Base-by-base conservation (phyloP, 2,113 vertebrate species). In the Lonchura striata region DNA sequence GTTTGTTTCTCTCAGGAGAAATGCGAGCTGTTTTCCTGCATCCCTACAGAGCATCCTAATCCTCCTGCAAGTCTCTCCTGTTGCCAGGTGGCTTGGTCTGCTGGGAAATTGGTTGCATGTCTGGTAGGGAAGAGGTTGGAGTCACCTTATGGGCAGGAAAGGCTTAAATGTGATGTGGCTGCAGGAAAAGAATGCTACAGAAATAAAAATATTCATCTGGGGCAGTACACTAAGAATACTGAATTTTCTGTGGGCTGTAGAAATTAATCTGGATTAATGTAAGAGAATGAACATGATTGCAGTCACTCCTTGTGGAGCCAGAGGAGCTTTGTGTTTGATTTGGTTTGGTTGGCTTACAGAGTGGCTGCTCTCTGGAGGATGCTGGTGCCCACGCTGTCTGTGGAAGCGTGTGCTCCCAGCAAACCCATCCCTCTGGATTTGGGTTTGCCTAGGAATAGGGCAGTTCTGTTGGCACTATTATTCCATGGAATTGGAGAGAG, bases 181-280 rank as follows among this genome's bases (percentile, higher is more conserved):
- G 33, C 0, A 5, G 60, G 37, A 19, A 23, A 83, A 47, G 33
- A 42, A 61, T 15, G 14, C 20, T 28, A 5, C 31, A 37, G 60
- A 68, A 56, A 68, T 81, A 9, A 91, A 81, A 37, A 39, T 18
- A 22, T 81, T 69, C 64, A 63, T 49, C 44, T 19, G n/a, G 39
- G 59, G 17, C 72, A n/a, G 31, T 2, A 2, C 23, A 6, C 47
- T 79, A 30, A 84, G 49, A 61, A 61, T 33, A 5, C 15, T 35
- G 49, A 28, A 16, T 76, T 1, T 69, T 79, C 13, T 31, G 15
- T 25, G 3, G 52, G 50, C 81, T 82, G 65, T 12, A 47, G 85
- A 88, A 95, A 89, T 89, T 53, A 92, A 94, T 87, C 86, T 68
- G 77, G 77, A 89, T 95, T 84, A 92, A 89, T 91, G 79, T 33